phyloP scores from a whole-genome alignment of 2,113 vertebrate genomes.

The Charadrius vociferus region DNA sequence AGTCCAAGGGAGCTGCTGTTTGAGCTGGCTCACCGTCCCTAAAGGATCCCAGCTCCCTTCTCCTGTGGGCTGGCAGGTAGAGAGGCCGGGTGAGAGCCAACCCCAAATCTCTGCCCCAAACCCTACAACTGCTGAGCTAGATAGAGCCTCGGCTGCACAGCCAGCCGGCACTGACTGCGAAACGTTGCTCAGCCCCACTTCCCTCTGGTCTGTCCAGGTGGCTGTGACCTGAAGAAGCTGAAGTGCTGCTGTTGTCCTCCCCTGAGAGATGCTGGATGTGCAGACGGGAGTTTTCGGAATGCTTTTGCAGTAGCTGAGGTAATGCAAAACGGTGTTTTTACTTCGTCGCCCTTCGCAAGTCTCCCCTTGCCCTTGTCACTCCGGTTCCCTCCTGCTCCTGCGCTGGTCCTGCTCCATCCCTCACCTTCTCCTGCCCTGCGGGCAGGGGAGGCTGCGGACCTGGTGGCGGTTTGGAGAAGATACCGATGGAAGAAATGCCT shows the following conservation, averaged over 20 bases:
- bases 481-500: background rate
- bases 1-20: background rate
- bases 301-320: background rate
- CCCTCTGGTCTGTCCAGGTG: fast-evolving
- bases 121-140: fast-evolving
- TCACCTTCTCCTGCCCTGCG: background rate
- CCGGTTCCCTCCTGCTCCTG: background rate
- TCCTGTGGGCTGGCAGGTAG: background rate
- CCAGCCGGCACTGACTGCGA: background rate
- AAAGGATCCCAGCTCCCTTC: background rate
- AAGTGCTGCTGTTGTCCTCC: background rate
- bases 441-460: background rate
- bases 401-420: fast-evolving
- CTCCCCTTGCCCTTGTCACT: background rate
- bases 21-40: background rate
- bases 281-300: background rate
- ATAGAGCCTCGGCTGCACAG: background rate
- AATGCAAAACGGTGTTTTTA: background rate
- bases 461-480: background rate
- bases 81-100: fast-evolving
- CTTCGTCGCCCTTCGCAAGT: background rate
- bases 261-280: background rate
- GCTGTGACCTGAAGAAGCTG: background rate
- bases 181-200: background rate
- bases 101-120: background rate